These are phyloP conservation scores for Myiopsitta monachus DNA, from an alignment of 2,113 vertebrate genomes.

Conservation along the genomic window DNA sequence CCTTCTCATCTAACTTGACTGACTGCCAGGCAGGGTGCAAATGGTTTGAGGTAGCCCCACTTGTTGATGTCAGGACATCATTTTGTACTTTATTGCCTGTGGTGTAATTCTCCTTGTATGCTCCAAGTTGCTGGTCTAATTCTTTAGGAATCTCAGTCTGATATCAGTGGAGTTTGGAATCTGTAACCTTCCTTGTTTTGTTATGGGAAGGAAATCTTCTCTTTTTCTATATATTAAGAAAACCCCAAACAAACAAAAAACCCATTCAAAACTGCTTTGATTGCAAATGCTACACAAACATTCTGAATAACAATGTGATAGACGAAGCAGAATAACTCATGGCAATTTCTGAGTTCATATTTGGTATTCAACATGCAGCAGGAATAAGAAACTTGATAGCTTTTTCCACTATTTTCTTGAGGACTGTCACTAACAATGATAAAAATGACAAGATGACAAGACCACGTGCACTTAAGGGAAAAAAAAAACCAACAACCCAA, in stretches of 20 bases:
- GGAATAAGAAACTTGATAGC: neutral
- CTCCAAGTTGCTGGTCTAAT: neutral
- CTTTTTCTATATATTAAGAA: neutral
- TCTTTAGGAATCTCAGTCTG: neutral
- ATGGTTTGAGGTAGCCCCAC: neutral
- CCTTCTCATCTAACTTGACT: neutral
- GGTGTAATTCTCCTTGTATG: neutral
- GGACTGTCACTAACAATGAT: neutral
- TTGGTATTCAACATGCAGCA: neutral
- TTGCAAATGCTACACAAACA: neutral
- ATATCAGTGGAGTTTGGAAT: neutral
- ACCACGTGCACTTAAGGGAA: neutral
- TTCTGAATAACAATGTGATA: neutral
- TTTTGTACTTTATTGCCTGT: neutral
- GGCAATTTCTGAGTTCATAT: neutral
- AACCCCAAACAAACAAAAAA: neutral
- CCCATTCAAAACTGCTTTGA: neutral
- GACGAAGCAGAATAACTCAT: neutral
- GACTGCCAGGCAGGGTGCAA: neutral
- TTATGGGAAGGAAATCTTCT: neutral
- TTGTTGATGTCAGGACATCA: neutral
- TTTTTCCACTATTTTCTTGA: neutral
- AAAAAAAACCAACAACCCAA: neutral
- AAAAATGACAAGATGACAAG: slow-evolving; percentile 29
- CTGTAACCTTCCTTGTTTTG: neutral